phyloP scores from a whole-genome alignment of 2,797 vertebrate genomes.

The Cheirogaleus major region DNA sequence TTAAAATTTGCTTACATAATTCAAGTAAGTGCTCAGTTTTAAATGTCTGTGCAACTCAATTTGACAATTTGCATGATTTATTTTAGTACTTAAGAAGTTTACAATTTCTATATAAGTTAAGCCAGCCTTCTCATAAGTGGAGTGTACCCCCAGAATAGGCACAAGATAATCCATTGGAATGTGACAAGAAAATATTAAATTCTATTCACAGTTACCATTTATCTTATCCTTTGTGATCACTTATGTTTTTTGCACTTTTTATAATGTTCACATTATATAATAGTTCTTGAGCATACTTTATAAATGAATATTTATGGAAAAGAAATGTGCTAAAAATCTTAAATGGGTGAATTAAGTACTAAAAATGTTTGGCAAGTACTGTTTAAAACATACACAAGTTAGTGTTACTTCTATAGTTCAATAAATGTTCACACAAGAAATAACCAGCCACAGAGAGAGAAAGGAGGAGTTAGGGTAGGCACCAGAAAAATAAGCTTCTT shows the following conservation, averaged over 20 bases:
- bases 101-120: not conserved
- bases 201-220: not conserved
- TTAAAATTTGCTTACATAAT: not conserved
- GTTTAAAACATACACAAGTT: not conserved
- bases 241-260: not conserved
- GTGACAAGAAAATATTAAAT: not conserved
- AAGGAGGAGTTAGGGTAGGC: not conserved
- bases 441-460: not conserved
- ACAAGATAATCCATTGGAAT: no score
- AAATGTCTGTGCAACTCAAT: not conserved
- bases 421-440: not conserved
- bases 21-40: not conserved
- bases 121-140: not conserved
- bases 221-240: accelerated
- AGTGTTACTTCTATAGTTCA: not conserved
- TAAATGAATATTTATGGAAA: not conserved
- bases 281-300: not conserved
- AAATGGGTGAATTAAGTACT: not conserved
- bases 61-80: not conserved
- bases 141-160: accelerated
- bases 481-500: not conserved
- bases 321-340: not conserved
- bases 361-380: not conserved
- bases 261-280: not conserved
- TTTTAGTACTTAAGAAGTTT: not conserved